A percentile compares a stretch with the other conserved stretches of the same genome.
phyloP scores from a whole-genome alignment of 2,797 vertebrate species.

The Tolypeutes matacus region DNA sequence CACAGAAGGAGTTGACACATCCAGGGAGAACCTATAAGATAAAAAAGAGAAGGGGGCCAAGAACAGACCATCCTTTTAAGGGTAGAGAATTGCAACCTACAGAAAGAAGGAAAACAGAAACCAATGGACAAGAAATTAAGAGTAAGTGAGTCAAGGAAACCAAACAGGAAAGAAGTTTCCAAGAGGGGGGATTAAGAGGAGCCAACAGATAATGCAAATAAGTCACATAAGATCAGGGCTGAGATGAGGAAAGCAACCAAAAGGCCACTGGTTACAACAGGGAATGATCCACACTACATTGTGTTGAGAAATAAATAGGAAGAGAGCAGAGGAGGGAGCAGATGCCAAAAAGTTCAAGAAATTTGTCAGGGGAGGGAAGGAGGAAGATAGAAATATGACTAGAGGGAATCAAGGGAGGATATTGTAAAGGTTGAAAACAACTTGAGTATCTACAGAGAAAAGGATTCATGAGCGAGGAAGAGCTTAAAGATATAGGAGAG shows the following conservation, averaged over 20 bases:
- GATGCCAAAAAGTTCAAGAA: not conserved
- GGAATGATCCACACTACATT: not conserved
- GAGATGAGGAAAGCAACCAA: too few relatives aligned
- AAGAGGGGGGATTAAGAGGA: not conserved
- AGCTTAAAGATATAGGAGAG: not conserved
- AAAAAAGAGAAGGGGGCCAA: not conserved
- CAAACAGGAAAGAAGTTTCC: not conserved
- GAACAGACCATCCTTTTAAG: not conserved
- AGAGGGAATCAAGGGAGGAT: not conserved
- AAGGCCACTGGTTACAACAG: not conserved
- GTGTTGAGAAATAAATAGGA: not conserved
- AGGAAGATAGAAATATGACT: not conserved
- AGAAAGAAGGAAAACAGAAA: not conserved
- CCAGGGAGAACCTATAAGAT: not conserved
- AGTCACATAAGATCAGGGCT: not conserved
- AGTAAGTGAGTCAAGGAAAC: not conserved
- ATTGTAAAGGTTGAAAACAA: not conserved
- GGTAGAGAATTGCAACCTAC: not conserved
- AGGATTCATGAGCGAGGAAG: not conserved
- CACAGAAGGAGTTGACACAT: not conserved
- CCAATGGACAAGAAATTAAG: not conserved
- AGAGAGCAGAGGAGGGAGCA: not conserved
- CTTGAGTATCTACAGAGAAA: not conserved
- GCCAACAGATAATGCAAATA: not conserved
- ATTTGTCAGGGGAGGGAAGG: not conserved